Evolutionary conservation across 2,888 invertebrate genomes (phyloP), one percentile per base, ranked within the genome.

Genomic region (Embidobia sp.): DNA sequence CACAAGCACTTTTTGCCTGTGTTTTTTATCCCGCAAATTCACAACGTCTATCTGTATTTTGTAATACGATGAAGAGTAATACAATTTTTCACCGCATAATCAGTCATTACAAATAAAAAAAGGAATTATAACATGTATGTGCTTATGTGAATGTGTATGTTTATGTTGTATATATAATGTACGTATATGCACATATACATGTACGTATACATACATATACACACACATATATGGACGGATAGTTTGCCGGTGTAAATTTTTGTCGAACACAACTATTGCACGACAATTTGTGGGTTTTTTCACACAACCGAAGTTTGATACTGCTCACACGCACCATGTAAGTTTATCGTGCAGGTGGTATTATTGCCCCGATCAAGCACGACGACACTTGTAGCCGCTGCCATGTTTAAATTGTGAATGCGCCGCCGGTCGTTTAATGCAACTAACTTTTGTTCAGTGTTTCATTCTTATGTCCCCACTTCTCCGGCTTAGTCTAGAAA

Each of bases 321-420:
- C 22, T 78, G 63, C 77, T 67, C 77, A 75, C 83, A 86, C 87
- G 92, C 94, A 97, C 97, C 97, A 92, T 97, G 97, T 91, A 97
- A 93, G 93, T 98, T 97, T 90, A 98, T 96, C 89, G 97, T 97
- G 92, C 97, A 97, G 90, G 97, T 97, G 90, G 97, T 97, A 92
- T 97, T 97, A 92, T 97, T 97, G 91, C 97, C 97, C 91, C 97
- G 94, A 92, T 97, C 97, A 89, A 96, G 93, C 89, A 97, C 96
- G 91, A 97, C 97, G 91, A 97, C 97, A 93, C 96, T 96, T 90
- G 97, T 96, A 92, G 94, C 94, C 89, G 96, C 96, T 93, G 93
- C 93, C 93, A 92, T 93, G 92, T 92, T 92, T 87, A 85, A 87
- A 85, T 83, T 85, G 87, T 87, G 88, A 89, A 89, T 89, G 89